Evolutionary conservation across 2,888 invertebrate genomes (phyloP).

Genomic region (Ernsta delagoae): DNA sequence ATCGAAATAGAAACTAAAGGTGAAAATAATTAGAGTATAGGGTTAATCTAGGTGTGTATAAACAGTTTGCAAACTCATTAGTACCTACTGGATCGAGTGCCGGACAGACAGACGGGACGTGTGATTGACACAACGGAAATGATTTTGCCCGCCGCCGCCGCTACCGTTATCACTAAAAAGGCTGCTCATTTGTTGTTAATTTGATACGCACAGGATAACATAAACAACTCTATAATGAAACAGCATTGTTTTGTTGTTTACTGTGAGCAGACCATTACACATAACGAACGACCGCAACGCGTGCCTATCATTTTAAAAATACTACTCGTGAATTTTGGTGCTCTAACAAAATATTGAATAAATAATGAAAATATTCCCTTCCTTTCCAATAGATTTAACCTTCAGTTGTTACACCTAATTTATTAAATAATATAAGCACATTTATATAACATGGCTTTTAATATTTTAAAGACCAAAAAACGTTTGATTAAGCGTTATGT

Average conservation of each 20-base stretch:
- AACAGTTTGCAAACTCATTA: conserved; percentile 74
- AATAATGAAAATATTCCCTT: too few relatives aligned
- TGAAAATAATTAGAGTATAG: not conserved
- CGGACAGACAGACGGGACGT: conserved; percentile 58
- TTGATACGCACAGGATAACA: conserved; percentile 14
- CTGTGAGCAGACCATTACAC: not conserved
- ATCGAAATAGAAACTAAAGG: not conserved
- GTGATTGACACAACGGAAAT: conserved; percentile 82
- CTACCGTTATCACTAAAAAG: conserved; percentile 66
- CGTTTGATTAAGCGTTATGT: too few relatives aligned
- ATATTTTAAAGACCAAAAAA: too few relatives aligned
- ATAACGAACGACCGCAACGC: too few relatives aligned
- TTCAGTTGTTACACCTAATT: too few relatives aligned
- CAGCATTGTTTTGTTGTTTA: not conserved
- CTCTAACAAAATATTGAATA: too few relatives aligned
- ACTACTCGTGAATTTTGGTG: too few relatives aligned
- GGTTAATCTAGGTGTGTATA: conserved; percentile 33
- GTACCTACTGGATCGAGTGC: conserved; percentile 64
- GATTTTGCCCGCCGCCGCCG: conserved; percentile 66
- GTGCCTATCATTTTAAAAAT: too few relatives aligned
- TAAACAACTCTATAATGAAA: not conserved
- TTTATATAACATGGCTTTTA: too few relatives aligned
- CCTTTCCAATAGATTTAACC: too few relatives aligned
- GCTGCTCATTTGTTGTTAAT: conserved; percentile 63
- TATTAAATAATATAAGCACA: too few relatives aligned